Percentiles rank a stretch among this genome's conserved stretches.
phyloP scores from a whole-genome alignment of 2,888 invertebrate species.

The Orchesella flavescens region DNA sequence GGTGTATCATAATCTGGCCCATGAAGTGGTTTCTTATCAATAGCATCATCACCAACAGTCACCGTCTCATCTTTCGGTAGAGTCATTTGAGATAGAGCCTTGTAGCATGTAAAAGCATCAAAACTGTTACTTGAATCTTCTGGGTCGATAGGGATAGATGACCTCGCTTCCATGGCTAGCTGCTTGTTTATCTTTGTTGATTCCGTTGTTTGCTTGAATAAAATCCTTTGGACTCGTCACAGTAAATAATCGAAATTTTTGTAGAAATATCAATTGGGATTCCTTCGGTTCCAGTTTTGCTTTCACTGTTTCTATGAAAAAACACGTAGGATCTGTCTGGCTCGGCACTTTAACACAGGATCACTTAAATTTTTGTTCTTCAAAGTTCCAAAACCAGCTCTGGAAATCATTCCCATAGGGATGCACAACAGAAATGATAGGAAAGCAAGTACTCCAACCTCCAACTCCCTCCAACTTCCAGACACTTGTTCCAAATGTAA shows the following conservation, averaged over 20 bases:
- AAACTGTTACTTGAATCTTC: slow-evolving; percentile 3
- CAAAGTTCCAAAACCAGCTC: neutral
- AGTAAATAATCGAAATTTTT: no score
- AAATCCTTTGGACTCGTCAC: no score
- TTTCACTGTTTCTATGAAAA: neutral
- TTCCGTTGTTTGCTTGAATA: no score
- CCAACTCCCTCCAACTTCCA: no score
- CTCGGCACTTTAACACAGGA: neutral
- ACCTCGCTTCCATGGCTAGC: slow-evolving; percentile 19
- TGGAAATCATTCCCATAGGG: neutral
- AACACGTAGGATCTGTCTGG: neutral
- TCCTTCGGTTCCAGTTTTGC: no score
- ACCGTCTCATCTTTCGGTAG: neutral
- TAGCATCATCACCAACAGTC: neutral
- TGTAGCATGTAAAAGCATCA: neutral
- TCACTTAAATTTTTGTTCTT: neutral
- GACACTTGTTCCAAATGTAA: no score
- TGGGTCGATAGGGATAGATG: neutral
- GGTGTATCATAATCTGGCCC: neutral
- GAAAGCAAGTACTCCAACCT: no score
- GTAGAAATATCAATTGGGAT: no score
- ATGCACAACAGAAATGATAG: neutral
- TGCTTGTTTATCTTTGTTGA: neutral
- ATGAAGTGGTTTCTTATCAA: neutral
- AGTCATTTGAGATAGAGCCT: neutral